Conservation (phyloP, 1,140 invertebrate genomes). For the Himalopsyche phryganea region DNA sequence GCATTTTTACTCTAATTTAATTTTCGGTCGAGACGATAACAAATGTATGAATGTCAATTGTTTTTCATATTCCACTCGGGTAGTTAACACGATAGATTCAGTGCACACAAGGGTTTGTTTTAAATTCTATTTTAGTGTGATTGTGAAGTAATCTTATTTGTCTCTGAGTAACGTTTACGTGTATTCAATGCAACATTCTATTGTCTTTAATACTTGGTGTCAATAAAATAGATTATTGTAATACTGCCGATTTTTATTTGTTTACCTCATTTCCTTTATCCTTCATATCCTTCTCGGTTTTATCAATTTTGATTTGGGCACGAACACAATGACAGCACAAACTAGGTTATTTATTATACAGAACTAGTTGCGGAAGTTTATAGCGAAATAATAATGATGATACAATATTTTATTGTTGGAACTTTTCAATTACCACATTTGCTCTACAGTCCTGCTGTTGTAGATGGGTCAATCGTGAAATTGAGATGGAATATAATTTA, state of each 20-base stretch:
- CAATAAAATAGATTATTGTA: slow-evolving; percentile 34
- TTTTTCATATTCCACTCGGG: slow-evolving; percentile 12
- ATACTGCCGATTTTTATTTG: background rate
- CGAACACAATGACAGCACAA: too few species aligned
- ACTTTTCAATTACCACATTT: too few species aligned
- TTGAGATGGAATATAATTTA: too few species aligned
- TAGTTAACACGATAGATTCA: slow-evolving; percentile 19
- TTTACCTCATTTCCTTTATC: too few species aligned
- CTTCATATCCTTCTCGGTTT: too few species aligned
- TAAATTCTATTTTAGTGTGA: slow-evolving; percentile 27
- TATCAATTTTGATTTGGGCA: too few species aligned
- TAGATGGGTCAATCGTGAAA: too few species aligned
- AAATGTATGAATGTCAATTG: slow-evolving; percentile 23
- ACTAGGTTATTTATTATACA: too few species aligned
- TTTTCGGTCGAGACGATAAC: slow-evolving; percentile 9
- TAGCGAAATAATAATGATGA: too few species aligned
- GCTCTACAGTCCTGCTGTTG: too few species aligned
- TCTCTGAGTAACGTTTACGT: slow-evolving; percentile 24
- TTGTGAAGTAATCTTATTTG: slow-evolving; percentile 28
- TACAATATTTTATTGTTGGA: too few species aligned
- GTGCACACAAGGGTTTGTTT: slow-evolving; percentile 27
- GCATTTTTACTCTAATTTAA: slow-evolving; percentile 21
- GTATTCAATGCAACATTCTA: slow-evolving; percentile 17
- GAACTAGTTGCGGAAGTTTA: too few species aligned
- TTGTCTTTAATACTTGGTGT: slow-evolving; percentile 30